Evolutionary conservation across 2,888 invertebrate species (phyloP).

Genomic region (Agelastica alni): DNA sequence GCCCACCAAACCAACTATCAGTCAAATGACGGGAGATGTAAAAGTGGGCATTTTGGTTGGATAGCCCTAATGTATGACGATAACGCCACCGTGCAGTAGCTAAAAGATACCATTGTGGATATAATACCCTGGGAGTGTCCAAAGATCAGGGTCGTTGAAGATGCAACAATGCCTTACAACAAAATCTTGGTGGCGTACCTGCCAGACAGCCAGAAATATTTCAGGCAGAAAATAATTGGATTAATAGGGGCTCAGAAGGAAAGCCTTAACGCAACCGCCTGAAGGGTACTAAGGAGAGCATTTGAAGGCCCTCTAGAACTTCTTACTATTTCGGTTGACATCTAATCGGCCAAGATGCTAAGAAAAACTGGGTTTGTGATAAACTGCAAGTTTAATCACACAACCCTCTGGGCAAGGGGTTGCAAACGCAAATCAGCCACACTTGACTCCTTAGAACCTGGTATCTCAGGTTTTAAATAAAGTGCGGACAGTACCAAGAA

Average conservation of each 20-base stretch:
- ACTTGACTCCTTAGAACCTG: neutral
- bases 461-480: neutral
- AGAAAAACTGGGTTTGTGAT: neutral
- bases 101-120: neutral
- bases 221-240: neutral
- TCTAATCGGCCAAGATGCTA: neutral
- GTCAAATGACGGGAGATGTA: no score
- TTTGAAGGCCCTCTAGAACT: no score
- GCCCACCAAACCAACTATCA: no score
- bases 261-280: no score
- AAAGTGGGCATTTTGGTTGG: no score
- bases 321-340: no score
- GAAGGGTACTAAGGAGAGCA: neutral
- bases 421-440: no score
- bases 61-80: neutral
- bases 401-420: no score
- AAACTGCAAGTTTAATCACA: no score
- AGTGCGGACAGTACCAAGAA: no score
- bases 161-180: neutral
- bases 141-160: neutral
- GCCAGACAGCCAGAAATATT: neutral
- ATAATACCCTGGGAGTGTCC: neutral
- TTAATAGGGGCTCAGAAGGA: neutral
- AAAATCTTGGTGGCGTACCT: no score
- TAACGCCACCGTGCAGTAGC: no score